These are phyloP conservation scores for Oscarella lobularis DNA, from an alignment of 37 sponge, comb jelly and placozoan genomes.

Conservation along the genomic window DNA sequence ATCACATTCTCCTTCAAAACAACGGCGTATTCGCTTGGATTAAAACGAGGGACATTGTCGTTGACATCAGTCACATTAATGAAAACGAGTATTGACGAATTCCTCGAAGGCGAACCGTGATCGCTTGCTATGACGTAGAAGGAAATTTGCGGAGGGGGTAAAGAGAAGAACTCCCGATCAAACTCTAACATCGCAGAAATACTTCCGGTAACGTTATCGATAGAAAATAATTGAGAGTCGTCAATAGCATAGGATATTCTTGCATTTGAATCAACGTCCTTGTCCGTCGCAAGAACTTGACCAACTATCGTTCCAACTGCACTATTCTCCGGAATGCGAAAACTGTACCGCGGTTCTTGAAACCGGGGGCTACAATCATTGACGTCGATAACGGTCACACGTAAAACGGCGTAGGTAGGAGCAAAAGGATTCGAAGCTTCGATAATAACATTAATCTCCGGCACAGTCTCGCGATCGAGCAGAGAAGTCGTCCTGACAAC, in stretches of 20 bases:
- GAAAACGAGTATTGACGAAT: background rate
- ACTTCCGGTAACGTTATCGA: background rate
- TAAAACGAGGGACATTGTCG: background rate
- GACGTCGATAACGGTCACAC: background rate
- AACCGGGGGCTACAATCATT: background rate
- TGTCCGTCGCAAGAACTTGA: background rate
- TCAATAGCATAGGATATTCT: background rate
- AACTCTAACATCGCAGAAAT: background rate
- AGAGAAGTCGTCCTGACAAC: background rate
- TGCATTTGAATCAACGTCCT: background rate
- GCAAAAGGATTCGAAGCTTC: background rate
- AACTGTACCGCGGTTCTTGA: background rate
- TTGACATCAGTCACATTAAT: background rate
- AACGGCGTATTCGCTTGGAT: background rate
- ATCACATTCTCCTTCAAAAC: background rate
- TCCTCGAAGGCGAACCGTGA: background rate
- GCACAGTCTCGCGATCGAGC: background rate
- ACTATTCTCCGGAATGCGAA: background rate
- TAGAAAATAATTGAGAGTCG: background rate
- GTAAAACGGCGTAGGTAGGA: background rate
- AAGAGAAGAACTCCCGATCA: background rate
- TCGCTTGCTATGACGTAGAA: background rate
- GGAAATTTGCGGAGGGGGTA: background rate
- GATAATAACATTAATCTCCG: background rate
- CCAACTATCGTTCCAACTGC: slow-evolving; percentile 1